Base-by-base conservation (phyloP, 2,797 vertebrate species). In the Bufotes viridis region DNA sequence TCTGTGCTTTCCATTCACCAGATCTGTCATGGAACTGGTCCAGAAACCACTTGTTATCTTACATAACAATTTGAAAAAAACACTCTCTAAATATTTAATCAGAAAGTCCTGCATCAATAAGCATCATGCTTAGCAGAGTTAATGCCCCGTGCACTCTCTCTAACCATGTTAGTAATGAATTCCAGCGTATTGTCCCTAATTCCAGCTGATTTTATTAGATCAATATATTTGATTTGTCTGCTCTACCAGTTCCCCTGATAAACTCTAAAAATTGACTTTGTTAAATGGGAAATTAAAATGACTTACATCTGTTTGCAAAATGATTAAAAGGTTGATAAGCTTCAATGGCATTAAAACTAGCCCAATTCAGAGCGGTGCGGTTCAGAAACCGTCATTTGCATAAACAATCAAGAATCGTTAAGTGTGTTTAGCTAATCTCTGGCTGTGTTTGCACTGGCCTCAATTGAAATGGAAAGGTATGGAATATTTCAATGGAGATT, bases 271-370 rank as follows among this genome's bases (percentile, higher is more conserved):
- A 89, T 87, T 89, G 85, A 89, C 81, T 89, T 87, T 87, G 85
- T 82, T 87, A 89, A 89, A 89, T 87, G 74, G 85, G 85, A 89
- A 89, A 89, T 89, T 89, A 87, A 89, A 89, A 89, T 84, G 85
- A 87, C 85, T 87, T 89, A 87, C 88, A 89, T 89, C 75, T 89
- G 85, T 89, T 87, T 89, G 88, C 85, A 63, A 87, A 89, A 89
- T 87, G 88, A 89, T 89, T 89, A 87, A 84, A 89, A 89, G 85
- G 85, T 87, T 89, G 88, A 89, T 89, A 89, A 87, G 88, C 81
- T 87, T 83, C 70, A 58, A 57, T 80, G 88, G 74, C 74, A 87
- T 89, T 89, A 87, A 83, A 87, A 87, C 55, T 29, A 74, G 51
- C 24, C 63, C 74, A 78, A 76, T 89, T 86, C 61, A 57, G 70